These are phyloP conservation scores for Tauraco erythrolophus DNA, from an alignment of 2,113 vertebrate genomes.

Conservation along the genomic window DNA sequence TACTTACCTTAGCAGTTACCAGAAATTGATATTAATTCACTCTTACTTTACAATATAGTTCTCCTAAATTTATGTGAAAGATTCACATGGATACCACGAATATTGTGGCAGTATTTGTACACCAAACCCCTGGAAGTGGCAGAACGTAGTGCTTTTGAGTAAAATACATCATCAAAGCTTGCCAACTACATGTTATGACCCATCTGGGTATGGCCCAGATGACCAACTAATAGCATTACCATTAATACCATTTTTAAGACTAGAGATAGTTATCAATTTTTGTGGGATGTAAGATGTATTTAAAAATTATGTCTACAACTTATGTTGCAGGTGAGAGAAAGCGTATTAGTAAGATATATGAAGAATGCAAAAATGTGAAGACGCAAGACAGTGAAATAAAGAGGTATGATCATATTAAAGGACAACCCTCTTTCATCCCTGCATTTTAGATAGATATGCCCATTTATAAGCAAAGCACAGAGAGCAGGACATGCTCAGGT, in stretches of 20 bases:
- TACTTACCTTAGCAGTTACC: not conserved
- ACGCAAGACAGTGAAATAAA: not conserved
- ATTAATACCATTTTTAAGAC: not conserved
- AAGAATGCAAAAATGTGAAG: not conserved
- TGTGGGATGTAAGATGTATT: not conserved
- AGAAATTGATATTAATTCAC: not conserved
- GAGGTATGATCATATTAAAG: not conserved
- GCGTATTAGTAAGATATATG: not conserved
- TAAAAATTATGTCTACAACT: not conserved
- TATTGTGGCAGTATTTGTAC: not conserved
- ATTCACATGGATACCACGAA: not conserved
- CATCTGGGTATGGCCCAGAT: not conserved
- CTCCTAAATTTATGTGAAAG: not conserved
- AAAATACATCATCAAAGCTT: not conserved
- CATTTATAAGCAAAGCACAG: not conserved
- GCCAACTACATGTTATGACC: not conserved
- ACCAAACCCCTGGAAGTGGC: not conserved
- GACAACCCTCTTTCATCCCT: not conserved
- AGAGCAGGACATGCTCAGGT: not conserved
- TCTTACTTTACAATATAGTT: not conserved
- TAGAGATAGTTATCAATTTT: not conserved
- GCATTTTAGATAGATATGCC: not conserved
- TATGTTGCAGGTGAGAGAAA: not conserved
- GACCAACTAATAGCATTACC: not conserved
- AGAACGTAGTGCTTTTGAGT: not conserved